Evolutionary conservation across 2,888 invertebrate species (phyloP).

Genomic region (Drosophila ustulata): DNA sequence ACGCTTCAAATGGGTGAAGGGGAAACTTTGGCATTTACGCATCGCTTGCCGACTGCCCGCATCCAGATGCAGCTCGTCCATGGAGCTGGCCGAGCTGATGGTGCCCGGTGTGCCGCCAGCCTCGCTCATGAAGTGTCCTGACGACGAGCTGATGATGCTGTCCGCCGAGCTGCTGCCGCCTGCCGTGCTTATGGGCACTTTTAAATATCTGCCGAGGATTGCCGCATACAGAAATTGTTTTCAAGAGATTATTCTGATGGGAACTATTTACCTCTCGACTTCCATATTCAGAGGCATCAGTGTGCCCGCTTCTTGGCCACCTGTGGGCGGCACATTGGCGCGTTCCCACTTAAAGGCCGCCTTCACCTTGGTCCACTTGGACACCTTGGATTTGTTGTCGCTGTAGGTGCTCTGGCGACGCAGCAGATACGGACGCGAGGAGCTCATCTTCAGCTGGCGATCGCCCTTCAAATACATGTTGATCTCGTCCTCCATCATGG

Average conservation of each 20-base stretch:
- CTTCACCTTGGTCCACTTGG: slow-evolving; percentile 96
- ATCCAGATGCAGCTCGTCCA: slow-evolving; percentile 87
- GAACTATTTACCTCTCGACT: slow-evolving; percentile 82
- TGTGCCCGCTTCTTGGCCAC: slow-evolving; percentile 83
- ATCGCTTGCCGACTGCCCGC: slow-evolving; percentile 54
- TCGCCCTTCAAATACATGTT: slow-evolving; percentile 74
- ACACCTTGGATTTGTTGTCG: slow-evolving; percentile 85
- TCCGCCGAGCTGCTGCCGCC: slow-evolving; percentile 86
- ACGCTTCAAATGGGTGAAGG: background rate
- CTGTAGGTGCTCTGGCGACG: slow-evolving; percentile 84
- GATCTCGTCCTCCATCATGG: slow-evolving; percentile 88
- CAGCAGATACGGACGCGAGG: slow-evolving; percentile 69
- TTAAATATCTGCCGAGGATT: slow-evolving; percentile 83
- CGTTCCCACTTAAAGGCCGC: slow-evolving; percentile 95
- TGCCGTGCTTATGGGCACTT: slow-evolving; percentile 85
- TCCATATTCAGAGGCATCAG: slow-evolving; percentile 86
- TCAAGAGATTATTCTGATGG: too few species aligned
- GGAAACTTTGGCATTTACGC: slow-evolving; percentile 52
- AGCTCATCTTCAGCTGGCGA: slow-evolving; percentile 59
- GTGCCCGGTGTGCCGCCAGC: slow-evolving; percentile 88
- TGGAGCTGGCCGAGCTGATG: slow-evolving; percentile 90
- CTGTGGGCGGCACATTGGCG: slow-evolving; percentile 86
- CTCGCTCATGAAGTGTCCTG: slow-evolving; percentile 85
- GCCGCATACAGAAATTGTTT: background rate
- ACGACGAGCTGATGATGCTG: slow-evolving; percentile 85